phyloP scores from a whole-genome alignment of 2,113 vertebrate genomes.

The Mus spicilegus region DNA sequence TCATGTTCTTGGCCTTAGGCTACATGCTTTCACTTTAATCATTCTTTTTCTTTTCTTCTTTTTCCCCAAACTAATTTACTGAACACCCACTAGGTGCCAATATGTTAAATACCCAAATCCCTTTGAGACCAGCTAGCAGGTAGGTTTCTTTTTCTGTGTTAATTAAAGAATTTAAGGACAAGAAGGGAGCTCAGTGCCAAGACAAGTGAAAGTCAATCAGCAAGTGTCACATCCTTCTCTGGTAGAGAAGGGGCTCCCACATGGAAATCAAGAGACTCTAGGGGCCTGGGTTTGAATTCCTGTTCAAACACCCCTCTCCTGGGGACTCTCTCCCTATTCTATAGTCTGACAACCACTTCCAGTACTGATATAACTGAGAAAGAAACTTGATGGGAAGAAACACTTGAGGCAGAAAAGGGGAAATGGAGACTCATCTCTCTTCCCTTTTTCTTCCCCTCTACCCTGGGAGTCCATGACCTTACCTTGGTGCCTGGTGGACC shows the following conservation, averaged over 20 bases:
- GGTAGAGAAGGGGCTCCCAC: not conserved
- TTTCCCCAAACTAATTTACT: not conserved
- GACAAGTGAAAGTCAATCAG: not conserved
- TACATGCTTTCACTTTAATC: not conserved
- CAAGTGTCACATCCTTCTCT: not conserved
- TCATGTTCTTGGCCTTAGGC: not conserved
- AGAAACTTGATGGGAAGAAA: not conserved
- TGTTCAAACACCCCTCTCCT: not conserved
- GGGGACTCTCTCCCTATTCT: too few species aligned
- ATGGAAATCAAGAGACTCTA: not conserved
- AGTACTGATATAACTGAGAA: not conserved
- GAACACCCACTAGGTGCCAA: not conserved
- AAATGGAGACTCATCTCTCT: not conserved
- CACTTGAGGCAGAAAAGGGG: not conserved
- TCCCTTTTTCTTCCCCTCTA: not conserved
- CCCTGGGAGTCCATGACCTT: not conserved
- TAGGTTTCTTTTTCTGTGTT: not conserved
- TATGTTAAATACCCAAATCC: not conserved
- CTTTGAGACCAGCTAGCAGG: not conserved
- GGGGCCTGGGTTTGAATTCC: not conserved
- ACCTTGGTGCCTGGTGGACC: not conserved
- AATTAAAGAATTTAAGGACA: not conserved
- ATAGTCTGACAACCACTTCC: not conserved
- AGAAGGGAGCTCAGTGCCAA: not conserved
- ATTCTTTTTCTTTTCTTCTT: not conserved